Evolutionary conservation across 2,797 vertebrate species (phyloP).

Genomic region (Onychomys leucogaster): DNA sequence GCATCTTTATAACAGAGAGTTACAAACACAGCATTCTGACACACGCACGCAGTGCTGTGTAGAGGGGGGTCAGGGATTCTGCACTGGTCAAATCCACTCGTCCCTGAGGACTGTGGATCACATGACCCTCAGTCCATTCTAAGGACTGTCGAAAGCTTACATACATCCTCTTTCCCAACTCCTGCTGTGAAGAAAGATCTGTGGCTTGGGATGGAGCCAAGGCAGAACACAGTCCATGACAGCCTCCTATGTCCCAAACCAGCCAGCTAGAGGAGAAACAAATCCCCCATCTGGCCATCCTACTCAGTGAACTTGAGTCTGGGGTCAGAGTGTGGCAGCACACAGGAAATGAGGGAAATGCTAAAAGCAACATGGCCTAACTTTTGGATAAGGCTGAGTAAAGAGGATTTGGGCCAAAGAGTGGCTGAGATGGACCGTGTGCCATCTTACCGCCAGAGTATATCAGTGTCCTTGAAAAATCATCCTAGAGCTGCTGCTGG

Average conservation of each 20-base stretch:
- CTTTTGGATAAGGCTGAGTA: background rate
- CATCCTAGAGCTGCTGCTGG: background rate
- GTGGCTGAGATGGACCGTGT: too few relatives aligned
- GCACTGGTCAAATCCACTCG: background rate
- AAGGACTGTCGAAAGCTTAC: background rate
- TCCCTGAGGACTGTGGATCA: background rate
- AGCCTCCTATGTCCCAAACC: background rate
- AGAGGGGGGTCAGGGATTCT: background rate
- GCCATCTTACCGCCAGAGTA: background rate
- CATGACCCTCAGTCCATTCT: background rate
- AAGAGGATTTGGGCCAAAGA: background rate
- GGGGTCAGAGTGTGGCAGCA: background rate
- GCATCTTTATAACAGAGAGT: background rate
- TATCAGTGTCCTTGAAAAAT: accelerated
- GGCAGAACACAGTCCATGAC: background rate
- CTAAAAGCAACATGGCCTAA: background rate
- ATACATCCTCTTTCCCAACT: background rate
- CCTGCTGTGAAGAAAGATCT: too few relatives aligned
- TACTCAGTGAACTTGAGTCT: background rate
- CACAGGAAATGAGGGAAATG: background rate
- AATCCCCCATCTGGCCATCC: background rate
- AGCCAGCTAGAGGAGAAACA: background rate
- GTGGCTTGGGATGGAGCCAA: background rate
- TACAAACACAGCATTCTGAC: background rate
- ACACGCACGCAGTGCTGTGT: background rate